Conservation (phyloP, 2,797 vertebrate species). For the Adelosebastes latens region DNA sequence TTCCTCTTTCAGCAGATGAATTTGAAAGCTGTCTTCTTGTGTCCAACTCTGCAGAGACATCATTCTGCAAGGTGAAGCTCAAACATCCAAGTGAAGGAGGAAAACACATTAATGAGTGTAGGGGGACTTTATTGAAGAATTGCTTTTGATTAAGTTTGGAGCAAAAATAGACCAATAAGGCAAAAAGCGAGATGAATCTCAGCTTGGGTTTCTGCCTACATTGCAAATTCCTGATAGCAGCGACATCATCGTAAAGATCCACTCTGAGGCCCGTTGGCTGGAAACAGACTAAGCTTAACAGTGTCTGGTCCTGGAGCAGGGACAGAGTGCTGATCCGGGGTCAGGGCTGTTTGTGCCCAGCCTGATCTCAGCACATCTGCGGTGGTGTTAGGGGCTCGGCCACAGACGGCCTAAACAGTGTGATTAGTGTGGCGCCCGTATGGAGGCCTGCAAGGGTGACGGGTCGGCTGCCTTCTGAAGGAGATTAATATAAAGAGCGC, state of each 20-base stretch:
- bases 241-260: neutral
- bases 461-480: constrained; percentile 25
- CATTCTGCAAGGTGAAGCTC: neutral
- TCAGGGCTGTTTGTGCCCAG: constrained; percentile 44
- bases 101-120: neutral
- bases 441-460: constrained; percentile 42
- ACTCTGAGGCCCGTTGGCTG: neutral
- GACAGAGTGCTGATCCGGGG: constrained; percentile 21
- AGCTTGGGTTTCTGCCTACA: neutral
- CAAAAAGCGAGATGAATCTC: neutral
- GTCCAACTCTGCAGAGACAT: neutral
- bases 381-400: constrained; percentile 5
- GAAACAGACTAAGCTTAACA: constrained; percentile 23
- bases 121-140: neutral
- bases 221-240: neutral
- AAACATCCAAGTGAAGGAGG: neutral
- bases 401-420: constrained; percentile 50
- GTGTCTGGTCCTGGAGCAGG: neutral
- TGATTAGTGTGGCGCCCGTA: constrained; percentile 67
- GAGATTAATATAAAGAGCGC: constrained; percentile 49
- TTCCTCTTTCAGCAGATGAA: neutral
- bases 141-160: neutral
- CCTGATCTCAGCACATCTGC: constrained; percentile 41
- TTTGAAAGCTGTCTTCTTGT: neutral
- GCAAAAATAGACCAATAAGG: neutral